These are phyloP conservation scores for Prunella fulvescens DNA, from an alignment of 2,113 vertebrate genomes.

Conservation along the genomic window DNA sequence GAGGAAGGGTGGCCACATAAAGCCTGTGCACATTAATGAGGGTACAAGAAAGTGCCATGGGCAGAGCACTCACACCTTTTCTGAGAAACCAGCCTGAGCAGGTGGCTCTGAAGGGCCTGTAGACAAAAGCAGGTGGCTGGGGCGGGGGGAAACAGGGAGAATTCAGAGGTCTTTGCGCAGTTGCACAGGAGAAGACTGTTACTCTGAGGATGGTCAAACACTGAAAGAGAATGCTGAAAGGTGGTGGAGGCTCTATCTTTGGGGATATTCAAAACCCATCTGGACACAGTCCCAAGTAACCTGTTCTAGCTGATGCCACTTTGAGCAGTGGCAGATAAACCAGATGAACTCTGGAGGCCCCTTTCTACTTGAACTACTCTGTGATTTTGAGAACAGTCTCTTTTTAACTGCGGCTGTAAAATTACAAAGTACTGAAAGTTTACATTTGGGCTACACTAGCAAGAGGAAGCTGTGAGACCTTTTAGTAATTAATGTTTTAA, in stretches of 20 bases:
- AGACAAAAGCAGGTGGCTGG: not conserved
- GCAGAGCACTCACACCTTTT: fast-evolving
- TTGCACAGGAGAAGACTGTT: not conserved
- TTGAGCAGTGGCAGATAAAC: not conserved
- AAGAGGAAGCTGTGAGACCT: not conserved
- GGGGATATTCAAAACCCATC: not conserved
- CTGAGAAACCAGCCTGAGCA: not conserved
- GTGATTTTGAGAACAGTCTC: not conserved
- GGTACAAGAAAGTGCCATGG: not conserved
- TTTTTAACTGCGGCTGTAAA: not conserved
- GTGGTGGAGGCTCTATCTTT: not conserved
- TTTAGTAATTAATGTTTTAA: not conserved
- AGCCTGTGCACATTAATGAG: fast-evolving
- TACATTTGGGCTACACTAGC: not conserved
- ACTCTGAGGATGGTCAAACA: not conserved
- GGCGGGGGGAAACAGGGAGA: not conserved
- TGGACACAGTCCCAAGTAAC: not conserved
- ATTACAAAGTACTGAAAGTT: not conserved
- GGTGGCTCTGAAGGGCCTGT: not conserved
- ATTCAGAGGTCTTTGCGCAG: not conserved
- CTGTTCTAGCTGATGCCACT: not conserved
- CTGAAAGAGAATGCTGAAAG: not conserved
- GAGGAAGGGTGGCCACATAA: not conserved
- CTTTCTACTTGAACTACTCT: not conserved
- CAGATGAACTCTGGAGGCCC: not conserved